Evolutionary conservation across 2,888 invertebrate genomes (phyloP), one percentile per base, ranked within the genome.

Genomic region (Crepidodera aurea): DNA sequence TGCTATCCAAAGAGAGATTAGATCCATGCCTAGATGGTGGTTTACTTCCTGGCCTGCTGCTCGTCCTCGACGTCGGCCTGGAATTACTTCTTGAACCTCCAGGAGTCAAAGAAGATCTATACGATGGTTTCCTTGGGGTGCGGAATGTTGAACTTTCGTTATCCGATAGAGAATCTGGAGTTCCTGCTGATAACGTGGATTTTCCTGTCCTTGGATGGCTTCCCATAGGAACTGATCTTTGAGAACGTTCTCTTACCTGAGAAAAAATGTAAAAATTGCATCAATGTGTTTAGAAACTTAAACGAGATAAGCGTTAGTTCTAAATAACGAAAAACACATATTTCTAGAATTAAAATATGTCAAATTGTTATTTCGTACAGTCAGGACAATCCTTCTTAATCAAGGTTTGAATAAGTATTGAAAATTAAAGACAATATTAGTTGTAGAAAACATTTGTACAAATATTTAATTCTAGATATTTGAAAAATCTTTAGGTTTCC

Each of bases 11-110:
- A 42, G 95, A 95, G 65, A 94, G 86, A 77, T 93, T 95, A 44
- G 96, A 96, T 69, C 96, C 96, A 77, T 96, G 94, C 73, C 96
- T 88, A 71, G 96, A 96, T 16, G 95, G 93, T 68, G 96, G 96
- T 81, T 96, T 94, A 66, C 94, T 94, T 64, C 94, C 93, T 64
- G 92, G 87, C 71, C 95, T 86, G 69, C 94, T 93, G 27, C 91
- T 90, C 42, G 94, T 92, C 73, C 94, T 86, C 62, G 94, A 94
- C 62, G 90, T 88, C 40, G 95, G 94, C 77, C 95, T 87, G 65
- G 89, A 90, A 66, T 89, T 88, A 34, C 87, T 86, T 56, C 82
- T 79, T 54, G 91, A 91, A 53, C 91, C 91, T 75, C 90, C 91
- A 63, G 92, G 92, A 46, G 92, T 92, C 68, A 91, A 79, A 22